Percentiles rank a stretch among this genome's conserved stretches.
phyloP scores from a whole-genome alignment of 2,113 vertebrate species.

The Thalassarche chlororhynchos region DNA sequence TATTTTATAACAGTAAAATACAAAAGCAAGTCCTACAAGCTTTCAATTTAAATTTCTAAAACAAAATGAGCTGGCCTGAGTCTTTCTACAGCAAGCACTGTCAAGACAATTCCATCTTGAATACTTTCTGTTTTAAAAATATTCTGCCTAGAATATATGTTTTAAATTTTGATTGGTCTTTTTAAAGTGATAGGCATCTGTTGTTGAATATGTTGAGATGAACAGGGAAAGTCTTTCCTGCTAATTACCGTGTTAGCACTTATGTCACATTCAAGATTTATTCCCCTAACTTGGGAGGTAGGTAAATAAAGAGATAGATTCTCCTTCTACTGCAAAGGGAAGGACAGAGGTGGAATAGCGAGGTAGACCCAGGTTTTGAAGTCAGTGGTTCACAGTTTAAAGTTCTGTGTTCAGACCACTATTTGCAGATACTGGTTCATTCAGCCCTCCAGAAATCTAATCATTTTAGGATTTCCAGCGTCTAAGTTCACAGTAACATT shows the following conservation, averaged over 20 bases:
- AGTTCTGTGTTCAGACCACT: neutral
- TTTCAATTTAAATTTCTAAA: neutral
- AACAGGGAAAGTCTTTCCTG: neutral
- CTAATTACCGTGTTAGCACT: neutral
- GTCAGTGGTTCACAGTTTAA: neutral
- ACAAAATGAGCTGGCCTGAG: neutral
- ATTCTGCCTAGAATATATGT: neutral
- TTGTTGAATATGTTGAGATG: neutral
- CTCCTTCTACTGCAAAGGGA: neutral
- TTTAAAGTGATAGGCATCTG: neutral
- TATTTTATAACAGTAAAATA: neutral
- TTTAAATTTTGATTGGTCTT: neutral
- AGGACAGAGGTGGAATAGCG: neutral
- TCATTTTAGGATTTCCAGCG: neutral
- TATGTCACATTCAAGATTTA: neutral
- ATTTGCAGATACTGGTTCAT: neutral
- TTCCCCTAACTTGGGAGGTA: neutral
- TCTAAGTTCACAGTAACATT: neutral
- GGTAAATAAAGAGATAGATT: neutral
- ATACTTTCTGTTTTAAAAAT: neutral
- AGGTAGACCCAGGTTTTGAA: neutral
- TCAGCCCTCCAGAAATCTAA: slow-evolving; percentile 10
- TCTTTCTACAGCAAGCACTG: neutral
- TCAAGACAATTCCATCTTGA: neutral
- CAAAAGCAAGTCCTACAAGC: neutral